Evolutionary conservation across 1,140 invertebrate species (phyloP).

Genomic region (Meloidogyne floridensis): DNA sequence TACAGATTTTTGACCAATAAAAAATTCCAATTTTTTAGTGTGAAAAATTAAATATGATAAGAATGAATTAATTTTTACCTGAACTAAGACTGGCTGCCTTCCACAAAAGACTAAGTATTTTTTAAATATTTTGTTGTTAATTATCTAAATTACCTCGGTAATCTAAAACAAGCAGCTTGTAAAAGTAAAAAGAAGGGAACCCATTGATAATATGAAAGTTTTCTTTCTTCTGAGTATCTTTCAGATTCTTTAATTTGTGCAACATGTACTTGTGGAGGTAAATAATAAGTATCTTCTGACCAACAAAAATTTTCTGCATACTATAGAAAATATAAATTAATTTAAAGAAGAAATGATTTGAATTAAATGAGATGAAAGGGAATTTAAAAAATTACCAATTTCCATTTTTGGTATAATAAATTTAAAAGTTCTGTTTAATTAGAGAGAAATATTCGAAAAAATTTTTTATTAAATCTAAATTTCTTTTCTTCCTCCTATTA

Average conservation of each 20-base stretch:
- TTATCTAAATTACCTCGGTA: slow-evolving; percentile 67
- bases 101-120: slow-evolving; percentile 24
- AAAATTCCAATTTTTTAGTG: too few species aligned
- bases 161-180: slow-evolving; percentile 67
- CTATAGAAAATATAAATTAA: slow-evolving; percentile 40
- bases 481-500: too few species aligned
- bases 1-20: too few species aligned
- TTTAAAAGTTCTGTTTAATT: too few species aligned
- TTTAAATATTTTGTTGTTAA: slow-evolving; percentile 43
- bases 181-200: slow-evolving; percentile 68
- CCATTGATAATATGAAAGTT: slow-evolving; percentile 65
- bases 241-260: slow-evolving; percentile 50
- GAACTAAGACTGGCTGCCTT: slow-evolving; percentile 33
- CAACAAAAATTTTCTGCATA: slow-evolving; percentile 66
- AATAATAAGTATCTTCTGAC: slow-evolving; percentile 63
- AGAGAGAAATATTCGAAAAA: too few species aligned
- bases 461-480: too few species aligned
- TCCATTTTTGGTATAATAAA: too few species aligned
- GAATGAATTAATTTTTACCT: slow-evolving; percentile 27
- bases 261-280: slow-evolving; percentile 56
- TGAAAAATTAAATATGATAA: not conserved
- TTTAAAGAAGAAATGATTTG: too few species aligned
- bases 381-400: too few species aligned
- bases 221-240: slow-evolving; percentile 53
- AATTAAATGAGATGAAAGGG: too few species aligned